Base-by-base conservation (phyloP, 2,888 invertebrate genomes). In the Geophilus truncorum region DNA sequence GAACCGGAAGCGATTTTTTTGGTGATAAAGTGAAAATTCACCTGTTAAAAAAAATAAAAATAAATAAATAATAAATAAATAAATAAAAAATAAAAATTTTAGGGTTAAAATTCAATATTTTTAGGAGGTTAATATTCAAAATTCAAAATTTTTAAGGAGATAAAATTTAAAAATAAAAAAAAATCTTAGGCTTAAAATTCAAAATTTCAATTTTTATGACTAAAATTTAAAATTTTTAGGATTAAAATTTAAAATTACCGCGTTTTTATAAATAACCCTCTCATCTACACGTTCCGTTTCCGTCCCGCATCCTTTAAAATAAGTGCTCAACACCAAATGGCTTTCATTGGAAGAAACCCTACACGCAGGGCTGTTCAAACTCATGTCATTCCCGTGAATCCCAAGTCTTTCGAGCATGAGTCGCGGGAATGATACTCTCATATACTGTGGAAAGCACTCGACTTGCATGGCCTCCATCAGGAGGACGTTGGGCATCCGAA, bases 221-320 rank as follows among this genome's bases (percentile, higher is more conserved):
- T 6, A 10, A 75, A 75, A 75, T 75, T 75, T 75, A 75, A 75
- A 75, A 75, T n/a, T n/a, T n/a, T 76, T 32, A 70, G 0, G 21
- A 70, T 70, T 18, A 9, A 70, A 23, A 62, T 6, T 40, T 4
- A 62, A n/a, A 21, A 85, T 84, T 83, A 86, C 87, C 79, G 84
- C 83, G 82, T 86, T 87, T 23, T 84, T 83, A 80, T 84, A 85
- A 23, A 83, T 83, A 57, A 83, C 77, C 81, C 83, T 83, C 12
- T 84, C 85, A 78, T 84, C 83, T 32, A 83, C 83, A n/a, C 83
- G 79, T 1, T 83, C 82, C 12, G 82, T 83, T 34, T 83, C 82
- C 5, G 85, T 86, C 36, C 85, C 85, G 83, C 87, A 87, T 1
- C 83, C 83, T 4, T 84, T 82, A 21, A 85, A 84, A 4, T 82